These are phyloP conservation scores for Ypsolopha sequella DNA, from an alignment of 2,888 invertebrate species.

Conservation along the genomic window DNA sequence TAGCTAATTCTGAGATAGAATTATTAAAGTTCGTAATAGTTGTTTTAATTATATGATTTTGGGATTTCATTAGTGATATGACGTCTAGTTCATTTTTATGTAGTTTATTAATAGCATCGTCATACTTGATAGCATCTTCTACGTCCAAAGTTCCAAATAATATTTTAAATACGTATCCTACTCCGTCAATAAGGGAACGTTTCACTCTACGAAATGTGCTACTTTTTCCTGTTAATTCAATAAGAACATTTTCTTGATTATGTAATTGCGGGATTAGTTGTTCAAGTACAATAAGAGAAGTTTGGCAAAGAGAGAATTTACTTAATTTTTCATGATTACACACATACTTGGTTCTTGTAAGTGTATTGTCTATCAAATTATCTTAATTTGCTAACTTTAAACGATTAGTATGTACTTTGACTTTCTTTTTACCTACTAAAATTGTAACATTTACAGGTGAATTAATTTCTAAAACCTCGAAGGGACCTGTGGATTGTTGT, in stretches of 20 bases:
- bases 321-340: no score
- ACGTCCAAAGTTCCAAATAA: conserved; percentile 14
- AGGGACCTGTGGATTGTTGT: conserved; percentile 10
- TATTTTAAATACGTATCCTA: conserved; percentile 13
- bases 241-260: conserved; percentile 11
- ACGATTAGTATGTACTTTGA: conserved; percentile 12
- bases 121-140: conserved; percentile 12
- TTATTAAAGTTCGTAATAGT: no score
- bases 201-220: conserved; percentile 7
- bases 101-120: conserved; percentile 11
- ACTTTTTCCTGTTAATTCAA: conserved; percentile 10
- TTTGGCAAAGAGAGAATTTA: no score
- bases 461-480: conserved; percentile 10
- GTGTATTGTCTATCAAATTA: no score
- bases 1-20: no score
- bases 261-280: conserved; percentile 5
- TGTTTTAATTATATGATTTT: no score
- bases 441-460: conserved; percentile 13
- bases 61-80: no score
- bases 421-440: conserved; percentile 10
- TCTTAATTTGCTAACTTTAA: conserved; percentile 10
- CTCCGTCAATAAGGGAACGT: conserved; percentile 13
- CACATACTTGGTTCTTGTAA: no score
- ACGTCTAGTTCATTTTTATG: no score
- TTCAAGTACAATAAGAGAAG: no score